phyloP scores from a whole-genome alignment of 2,888 invertebrate species.

The Eristalis pertinax region DNA sequence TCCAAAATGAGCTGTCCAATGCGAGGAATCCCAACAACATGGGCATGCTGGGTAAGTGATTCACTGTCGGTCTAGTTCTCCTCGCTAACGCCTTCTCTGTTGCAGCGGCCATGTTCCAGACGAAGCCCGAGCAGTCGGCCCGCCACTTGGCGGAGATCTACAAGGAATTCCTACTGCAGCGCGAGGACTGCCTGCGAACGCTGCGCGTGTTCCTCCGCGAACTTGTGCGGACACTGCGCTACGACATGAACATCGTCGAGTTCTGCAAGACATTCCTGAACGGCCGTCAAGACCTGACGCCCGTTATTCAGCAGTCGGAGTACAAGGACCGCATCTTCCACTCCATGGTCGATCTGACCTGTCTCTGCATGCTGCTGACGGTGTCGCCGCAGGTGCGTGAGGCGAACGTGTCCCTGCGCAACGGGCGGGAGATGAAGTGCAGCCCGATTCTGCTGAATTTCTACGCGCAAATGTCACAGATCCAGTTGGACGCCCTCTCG shows the following conservation, averaged over 20 bases:
- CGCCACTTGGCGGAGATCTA: slow-evolving; percentile 92
- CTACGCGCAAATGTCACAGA: slow-evolving; percentile 83
- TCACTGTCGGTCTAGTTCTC: neutral
- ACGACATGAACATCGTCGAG: slow-evolving; percentile 90
- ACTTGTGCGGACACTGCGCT: slow-evolving; percentile 91
- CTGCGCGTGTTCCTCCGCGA: slow-evolving; percentile 93
- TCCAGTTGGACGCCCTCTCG: slow-evolving; percentile 92
- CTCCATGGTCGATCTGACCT: slow-evolving; percentile 91
- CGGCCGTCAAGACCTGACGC: slow-evolving; percentile 83
- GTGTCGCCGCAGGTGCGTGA: slow-evolving; percentile 88
- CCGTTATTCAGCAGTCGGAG: slow-evolving; percentile 85
- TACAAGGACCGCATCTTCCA: slow-evolving; percentile 92
- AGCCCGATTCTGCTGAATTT: slow-evolving; percentile 78
- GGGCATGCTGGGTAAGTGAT: slow-evolving; percentile 86
- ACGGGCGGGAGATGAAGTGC: slow-evolving; percentile 82
- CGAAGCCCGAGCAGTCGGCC: slow-evolving; percentile 91
- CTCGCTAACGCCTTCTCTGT: neutral
- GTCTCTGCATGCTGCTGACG: slow-evolving; percentile 91
- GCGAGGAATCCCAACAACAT: slow-evolving; percentile 97
- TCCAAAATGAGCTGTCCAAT: slow-evolving; percentile 96
- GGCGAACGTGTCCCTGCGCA: slow-evolving; percentile 83
- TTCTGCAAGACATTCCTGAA: slow-evolving; percentile 90
- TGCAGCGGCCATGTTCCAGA: slow-evolving; percentile 91
- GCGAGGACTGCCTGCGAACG: slow-evolving; percentile 95
- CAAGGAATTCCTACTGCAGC: slow-evolving; percentile 91